Base-by-base conservation (phyloP, 2,888 invertebrate species). In the Adelognathus sp. region DNA sequence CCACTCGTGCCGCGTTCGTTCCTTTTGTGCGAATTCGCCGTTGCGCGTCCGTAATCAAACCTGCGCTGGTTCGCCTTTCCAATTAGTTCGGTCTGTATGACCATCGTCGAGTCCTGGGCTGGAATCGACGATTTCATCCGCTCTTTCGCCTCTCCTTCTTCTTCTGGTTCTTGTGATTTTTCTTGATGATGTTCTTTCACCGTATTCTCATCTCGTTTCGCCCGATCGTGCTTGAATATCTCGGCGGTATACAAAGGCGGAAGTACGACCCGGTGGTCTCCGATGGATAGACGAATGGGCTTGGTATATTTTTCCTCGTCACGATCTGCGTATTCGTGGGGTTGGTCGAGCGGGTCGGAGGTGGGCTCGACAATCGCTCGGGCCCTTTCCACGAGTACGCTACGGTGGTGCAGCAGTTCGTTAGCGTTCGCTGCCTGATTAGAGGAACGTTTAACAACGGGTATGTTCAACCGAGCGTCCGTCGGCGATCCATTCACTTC, bases 401-500 rank as follows among this genome's bases (percentile, higher is more conserved):
- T n/a, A n/a, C n/a, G n/a, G n/a, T n/a, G n/a, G n/a, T 63, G 31
- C 36, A 50, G 71, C 72, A 69, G 79, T 83, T 83, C 82, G 81
- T 83, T 83, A 83, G 82, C 73, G 80, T 79, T 72, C 24, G 52
- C 67, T 73, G 73, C 75, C 80, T 83, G 82, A 83, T 83, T 83
- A 83, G 81, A 83, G 79, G 82, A 77, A 75, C 77, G 81, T 83
- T 83, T 80, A 80, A 81, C 82, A 76, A 79, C 79, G 79, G 79
- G 79, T 72, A 76, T 76, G 79, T 72, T 76, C 79, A 76, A 29
- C 79, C 50, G 67, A 76, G 79, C 79, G 76, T 79, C 76, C 79
- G 79, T 76, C 79, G 76, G 69, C 79, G 79, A 79, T 79, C 79
- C 79, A 79, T 79, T 79, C 79, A 79, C 79, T 79, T 79, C 79